These are phyloP conservation scores for Nephotettix cincticeps DNA, from an alignment of 1,140 invertebrate species.

Conservation along the genomic window DNA sequence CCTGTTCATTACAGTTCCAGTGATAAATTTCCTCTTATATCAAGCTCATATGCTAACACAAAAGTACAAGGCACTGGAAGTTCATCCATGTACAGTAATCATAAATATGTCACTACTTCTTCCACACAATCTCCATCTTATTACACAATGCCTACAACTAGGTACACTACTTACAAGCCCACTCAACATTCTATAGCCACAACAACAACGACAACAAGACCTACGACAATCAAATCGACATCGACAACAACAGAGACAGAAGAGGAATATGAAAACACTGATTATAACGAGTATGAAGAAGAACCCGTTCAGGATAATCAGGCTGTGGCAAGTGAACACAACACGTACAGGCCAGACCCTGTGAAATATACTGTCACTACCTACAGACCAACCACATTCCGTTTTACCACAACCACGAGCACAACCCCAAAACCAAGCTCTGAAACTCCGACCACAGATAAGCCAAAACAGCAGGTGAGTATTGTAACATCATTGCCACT, in stretches of 20 bases:
- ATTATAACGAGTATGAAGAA: constrained; percentile 34
- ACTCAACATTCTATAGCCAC: constrained; percentile 20
- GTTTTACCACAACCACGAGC: constrained; percentile 1
- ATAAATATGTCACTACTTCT: constrained; percentile 54
- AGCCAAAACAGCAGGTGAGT: constrained; percentile 22
- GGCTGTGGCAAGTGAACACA: neutral
- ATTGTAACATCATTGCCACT: constrained; percentile 35
- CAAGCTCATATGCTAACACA: constrained; percentile 68
- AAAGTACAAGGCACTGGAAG: constrained; percentile 63
- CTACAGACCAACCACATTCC: constrained; percentile 30
- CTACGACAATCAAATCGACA: constrained; percentile 37
- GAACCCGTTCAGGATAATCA: neutral
- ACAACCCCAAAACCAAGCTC: constrained; percentile 22
- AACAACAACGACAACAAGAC: constrained; percentile 35
- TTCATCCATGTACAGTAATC: constrained; percentile 60
- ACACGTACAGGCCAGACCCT: constrained; percentile 5
- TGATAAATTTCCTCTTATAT: constrained; percentile 64
- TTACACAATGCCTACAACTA: constrained; percentile 34
- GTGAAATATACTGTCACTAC: constrained; percentile 16
- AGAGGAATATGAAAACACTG: constrained; percentile 42
- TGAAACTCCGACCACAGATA: neutral
- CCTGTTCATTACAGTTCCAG: constrained; percentile 63
- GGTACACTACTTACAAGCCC: constrained; percentile 9
- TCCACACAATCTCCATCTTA: constrained; percentile 45
- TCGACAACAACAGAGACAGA: constrained; percentile 41